Evolutionary conservation across 2,888 invertebrate genomes (phyloP), one percentile per base, ranked within the genome.

Genomic region (Caenorhabditis angaria): DNA sequence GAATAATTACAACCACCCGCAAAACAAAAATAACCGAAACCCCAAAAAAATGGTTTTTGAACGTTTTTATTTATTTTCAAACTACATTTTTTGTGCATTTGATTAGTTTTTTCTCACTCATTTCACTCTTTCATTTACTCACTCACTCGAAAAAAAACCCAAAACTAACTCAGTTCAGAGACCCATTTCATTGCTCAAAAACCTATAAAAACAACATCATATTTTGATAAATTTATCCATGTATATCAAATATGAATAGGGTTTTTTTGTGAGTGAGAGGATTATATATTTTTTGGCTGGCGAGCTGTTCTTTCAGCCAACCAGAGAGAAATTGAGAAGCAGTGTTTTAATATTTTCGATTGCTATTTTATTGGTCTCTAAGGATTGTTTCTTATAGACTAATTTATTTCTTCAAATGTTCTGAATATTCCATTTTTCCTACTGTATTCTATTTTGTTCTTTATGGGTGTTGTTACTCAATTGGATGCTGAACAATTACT

Each of bases 401-500:
- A 50, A 50, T 24, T 24, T 50, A 24, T 50, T 50, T n/a, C 35
- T 35, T 10, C 24, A 20, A n/a, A 50, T 50, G 50, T 50, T 12
- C 18, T 41, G 41, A 41, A 41, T 24, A 50, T 12, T 24, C 50
- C 35, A 6, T 14, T 35, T n/a, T n/a, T n/a, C n/a, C n/a, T n/a
- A n/a, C n/a, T n/a, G n/a, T n/a, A n/a, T n/a, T 48, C n/a, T 18
- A 48, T 48, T 48, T 48, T 20, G 6, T 22, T 27, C 1, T 3
- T 8, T 14, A 27, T n/a, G 27, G 67, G 68, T 68, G 73, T 73
- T 25, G 65, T 61, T 54, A 65, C 69, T 51, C 65, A 65, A 59
- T 65, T 73, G 54, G 73, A 73, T 57, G 73, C 53, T 54, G 73
- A 73, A 53, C 73, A 73, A 59, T 64, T 73, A 54, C 60, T 35